Conservation (phyloP, 1,140 invertebrate species). For the Caenorhabditis latens region DNA sequence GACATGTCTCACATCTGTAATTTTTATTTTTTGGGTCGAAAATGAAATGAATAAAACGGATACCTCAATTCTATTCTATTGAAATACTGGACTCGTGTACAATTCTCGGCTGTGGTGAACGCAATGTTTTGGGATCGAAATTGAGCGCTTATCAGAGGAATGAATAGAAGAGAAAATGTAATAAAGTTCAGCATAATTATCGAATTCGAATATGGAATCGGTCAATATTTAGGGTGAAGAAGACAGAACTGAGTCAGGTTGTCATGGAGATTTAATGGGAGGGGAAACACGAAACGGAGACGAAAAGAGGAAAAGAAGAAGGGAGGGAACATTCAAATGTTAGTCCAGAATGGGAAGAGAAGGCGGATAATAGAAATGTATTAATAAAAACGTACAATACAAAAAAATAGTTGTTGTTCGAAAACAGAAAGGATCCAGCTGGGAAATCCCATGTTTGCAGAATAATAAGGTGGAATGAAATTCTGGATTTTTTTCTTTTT, state of each 20-base stretch:
- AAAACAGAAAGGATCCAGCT: too few species aligned
- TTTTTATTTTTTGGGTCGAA: too few species aligned
- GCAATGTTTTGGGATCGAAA: not conserved
- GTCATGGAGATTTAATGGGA: conserved; percentile 1
- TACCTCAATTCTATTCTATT: conserved; percentile 33
- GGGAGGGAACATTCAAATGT: too few species aligned
- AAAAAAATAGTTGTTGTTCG: too few species aligned
- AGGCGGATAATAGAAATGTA: too few species aligned
- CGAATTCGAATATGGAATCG: not conserved
- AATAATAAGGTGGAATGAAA: too few species aligned
- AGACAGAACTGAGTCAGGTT: not conserved
- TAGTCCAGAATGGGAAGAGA: too few species aligned
- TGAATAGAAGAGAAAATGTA: not conserved
- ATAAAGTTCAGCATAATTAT: not conserved
- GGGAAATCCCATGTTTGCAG: too few species aligned
- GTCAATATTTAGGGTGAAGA: not conserved
- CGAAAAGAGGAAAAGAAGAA: not conserved
- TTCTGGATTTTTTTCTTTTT: too few species aligned
- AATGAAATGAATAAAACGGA: not conserved
- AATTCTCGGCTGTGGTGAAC: conserved; percentile 5
- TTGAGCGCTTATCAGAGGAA: not conserved
- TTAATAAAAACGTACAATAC: too few species aligned
- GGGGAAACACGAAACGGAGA: not conserved
- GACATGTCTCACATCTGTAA: conserved; percentile 25
- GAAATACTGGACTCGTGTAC: conserved; percentile 4